A percentile compares a stretch with the other conserved stretches of the same genome.
phyloP scores from a whole-genome alignment of 2,888 invertebrate species.

The Lydus trimaculatus region DNA sequence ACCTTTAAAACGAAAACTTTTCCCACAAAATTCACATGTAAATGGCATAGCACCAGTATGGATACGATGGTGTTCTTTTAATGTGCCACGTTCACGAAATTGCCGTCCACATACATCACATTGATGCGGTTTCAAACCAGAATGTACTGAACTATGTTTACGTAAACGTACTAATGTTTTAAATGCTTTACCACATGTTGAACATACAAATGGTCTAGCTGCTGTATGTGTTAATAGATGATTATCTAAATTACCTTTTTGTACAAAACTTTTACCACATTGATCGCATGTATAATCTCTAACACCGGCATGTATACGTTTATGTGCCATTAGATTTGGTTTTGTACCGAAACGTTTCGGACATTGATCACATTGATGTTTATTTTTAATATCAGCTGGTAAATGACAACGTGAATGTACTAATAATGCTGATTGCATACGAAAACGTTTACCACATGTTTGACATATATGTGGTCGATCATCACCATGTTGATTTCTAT shows the following conservation, averaged over 20 bases:
- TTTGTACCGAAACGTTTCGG: conserved; percentile 67
- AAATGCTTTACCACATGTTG: conserved; percentile 64
- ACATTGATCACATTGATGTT: conserved; percentile 67
- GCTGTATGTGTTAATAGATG: conserved; percentile 65
- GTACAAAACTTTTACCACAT: conserved; percentile 68
- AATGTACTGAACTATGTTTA: conserved; percentile 68
- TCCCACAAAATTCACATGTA: conserved; percentile 77
- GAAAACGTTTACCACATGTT: conserved; percentile 66
- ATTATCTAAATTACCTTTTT: conserved; percentile 67
- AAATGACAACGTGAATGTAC: conserved; percentile 66
- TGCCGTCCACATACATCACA: conserved; percentile 69
- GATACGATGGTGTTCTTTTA: conserved; percentile 76
- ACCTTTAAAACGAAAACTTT: conserved; percentile 78
- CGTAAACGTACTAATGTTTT: conserved; percentile 65
- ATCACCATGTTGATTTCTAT: conserved; percentile 64
- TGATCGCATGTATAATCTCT: conserved; percentile 66
- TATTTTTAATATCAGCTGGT: conserved; percentile 65
- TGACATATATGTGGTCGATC: conserved; percentile 63
- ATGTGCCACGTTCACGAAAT: conserved; percentile 73
- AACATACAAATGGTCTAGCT: conserved; percentile 62
- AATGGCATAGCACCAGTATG: conserved; percentile 83
- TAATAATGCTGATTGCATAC: conserved; percentile 65
- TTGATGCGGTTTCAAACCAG: conserved; percentile 67
- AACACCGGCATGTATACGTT: conserved; percentile 65
- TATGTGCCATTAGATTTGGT: conserved; percentile 66